These are phyloP conservation scores for Bradynema listronoti DNA, from an alignment of 1,140 invertebrate genomes.

Conservation along the genomic window DNA sequence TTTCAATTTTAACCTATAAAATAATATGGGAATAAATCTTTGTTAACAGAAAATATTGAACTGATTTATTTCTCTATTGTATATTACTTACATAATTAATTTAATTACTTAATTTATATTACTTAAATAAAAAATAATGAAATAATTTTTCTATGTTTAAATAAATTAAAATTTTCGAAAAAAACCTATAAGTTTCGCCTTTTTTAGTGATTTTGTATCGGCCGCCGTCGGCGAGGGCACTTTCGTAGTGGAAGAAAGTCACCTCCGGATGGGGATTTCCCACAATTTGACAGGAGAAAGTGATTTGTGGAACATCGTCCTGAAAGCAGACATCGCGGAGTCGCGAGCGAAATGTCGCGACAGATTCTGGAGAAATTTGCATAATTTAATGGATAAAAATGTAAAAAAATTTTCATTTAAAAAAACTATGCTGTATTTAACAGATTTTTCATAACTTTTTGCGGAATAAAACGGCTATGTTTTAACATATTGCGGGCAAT, in stretches of 20 bases:
- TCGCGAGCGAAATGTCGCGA: constrained; percentile 63
- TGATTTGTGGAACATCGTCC: constrained; percentile 68
- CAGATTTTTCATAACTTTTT: too few species aligned
- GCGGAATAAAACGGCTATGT: too few species aligned
- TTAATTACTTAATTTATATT: too few species aligned
- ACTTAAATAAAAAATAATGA: too few species aligned
- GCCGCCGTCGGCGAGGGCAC: constrained; percentile 56
- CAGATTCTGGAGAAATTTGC: constrained; percentile 33
- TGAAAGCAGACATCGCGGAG: constrained; percentile 68
- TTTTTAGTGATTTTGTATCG: constrained; percentile 35
- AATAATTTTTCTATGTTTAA: too few species aligned
- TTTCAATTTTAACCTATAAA: too few species aligned
- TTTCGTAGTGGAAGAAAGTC: constrained; percentile 74
- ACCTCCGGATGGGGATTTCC: constrained; percentile 79
- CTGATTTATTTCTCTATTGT: too few species aligned
- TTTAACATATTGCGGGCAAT: too few species aligned
- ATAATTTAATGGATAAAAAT: not conserved
- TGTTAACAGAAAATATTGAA: not conserved
- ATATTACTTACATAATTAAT: too few species aligned
- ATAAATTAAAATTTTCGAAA: too few species aligned
- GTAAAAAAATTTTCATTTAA: constrained; percentile 14
- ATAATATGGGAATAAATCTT: constrained; percentile 1
- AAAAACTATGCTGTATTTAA: too few species aligned
- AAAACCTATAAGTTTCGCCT: constrained; percentile 28
- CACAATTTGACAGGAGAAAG: constrained; percentile 75